These are phyloP conservation scores for Polydrusus cervinus DNA, from an alignment of 2,888 invertebrate species.

Conservation along the genomic window DNA sequence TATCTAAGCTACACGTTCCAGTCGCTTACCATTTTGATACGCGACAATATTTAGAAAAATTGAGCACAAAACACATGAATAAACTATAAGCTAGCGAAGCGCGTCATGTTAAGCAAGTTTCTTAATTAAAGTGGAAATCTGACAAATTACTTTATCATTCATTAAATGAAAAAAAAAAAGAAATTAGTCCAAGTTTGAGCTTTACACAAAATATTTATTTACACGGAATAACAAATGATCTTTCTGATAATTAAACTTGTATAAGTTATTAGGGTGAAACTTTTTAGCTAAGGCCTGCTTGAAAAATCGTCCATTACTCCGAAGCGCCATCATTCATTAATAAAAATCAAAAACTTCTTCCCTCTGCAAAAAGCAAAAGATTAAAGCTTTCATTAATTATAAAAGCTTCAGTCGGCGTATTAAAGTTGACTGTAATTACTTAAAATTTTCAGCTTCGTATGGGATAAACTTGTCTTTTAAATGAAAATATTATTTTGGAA, in stretches of 20 bases:
- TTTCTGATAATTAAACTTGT: slow-evolving; percentile 1
- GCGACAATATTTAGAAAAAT: too few species aligned
- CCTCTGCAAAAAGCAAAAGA: slow-evolving; percentile 33
- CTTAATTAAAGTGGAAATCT: too few species aligned
- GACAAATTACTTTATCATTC: too few species aligned
- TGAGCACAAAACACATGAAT: too few species aligned
- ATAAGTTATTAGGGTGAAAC: slow-evolving; percentile 2
- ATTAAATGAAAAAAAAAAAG: not conserved
- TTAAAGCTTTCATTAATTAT: slow-evolving; percentile 46
- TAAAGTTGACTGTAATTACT: slow-evolving; percentile 48
- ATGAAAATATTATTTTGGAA: slow-evolving; percentile 3
- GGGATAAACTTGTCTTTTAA: slow-evolving; percentile 30
- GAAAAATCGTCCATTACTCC: slow-evolving; percentile 18
- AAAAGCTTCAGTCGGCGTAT: slow-evolving; percentile 35
- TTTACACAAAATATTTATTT: not conserved
- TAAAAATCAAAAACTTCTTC: slow-evolving; percentile 40
- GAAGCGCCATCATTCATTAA: slow-evolving; percentile 38
- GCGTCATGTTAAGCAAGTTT: too few species aligned
- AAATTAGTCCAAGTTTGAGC: not conserved
- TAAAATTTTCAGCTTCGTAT: slow-evolving; percentile 30
- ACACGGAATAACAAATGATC: not conserved
- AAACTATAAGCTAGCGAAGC: too few species aligned
- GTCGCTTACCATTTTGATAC: too few species aligned
- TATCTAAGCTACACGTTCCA: too few species aligned
- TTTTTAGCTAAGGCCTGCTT: slow-evolving; percentile 14